Percentiles rank a stretch among this genome's conserved stretches.
Conservation (phyloP, 2,797 vertebrate genomes). For the Morelia viridis region DNA sequence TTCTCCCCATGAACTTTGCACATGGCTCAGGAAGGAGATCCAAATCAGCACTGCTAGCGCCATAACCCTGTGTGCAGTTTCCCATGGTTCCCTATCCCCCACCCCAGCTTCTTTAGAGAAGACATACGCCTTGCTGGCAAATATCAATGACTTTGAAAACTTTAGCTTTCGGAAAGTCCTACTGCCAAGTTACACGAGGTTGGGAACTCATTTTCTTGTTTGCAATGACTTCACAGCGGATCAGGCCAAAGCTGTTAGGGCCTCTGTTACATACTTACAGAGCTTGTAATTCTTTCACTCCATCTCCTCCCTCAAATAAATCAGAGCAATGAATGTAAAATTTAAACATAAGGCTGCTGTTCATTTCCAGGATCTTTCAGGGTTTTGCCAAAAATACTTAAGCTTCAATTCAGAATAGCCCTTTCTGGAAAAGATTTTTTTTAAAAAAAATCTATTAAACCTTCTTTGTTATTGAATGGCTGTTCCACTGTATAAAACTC, state of each 20-base stretch:
- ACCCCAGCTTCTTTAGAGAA: constrained; percentile 25
- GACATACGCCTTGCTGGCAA: constrained; percentile 59
- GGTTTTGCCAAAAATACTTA: constrained; percentile 36
- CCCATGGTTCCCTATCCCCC: constrained; percentile 53
- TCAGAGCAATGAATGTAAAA: constrained; percentile 24
- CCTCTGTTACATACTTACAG: constrained; percentile 34
- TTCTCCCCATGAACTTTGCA: background rate
- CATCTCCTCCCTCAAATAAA: constrained; percentile 25
- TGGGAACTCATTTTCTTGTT: constrained; percentile 63
- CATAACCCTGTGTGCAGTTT: constrained; percentile 6
- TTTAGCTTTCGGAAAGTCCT: constrained; percentile 66
- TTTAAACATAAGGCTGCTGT: constrained; percentile 29
- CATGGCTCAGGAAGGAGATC: background rate
- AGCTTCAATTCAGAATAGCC: constrained; percentile 41
- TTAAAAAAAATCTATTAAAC: background rate
- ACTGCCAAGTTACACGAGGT: constrained; percentile 72
- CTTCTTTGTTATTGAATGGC: background rate
- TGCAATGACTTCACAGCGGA: constrained; percentile 60
- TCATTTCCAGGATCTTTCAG: constrained; percentile 29
- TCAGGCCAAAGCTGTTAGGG: constrained; percentile 48
- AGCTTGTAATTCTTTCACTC: constrained; percentile 25
- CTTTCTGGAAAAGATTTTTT: background rate
- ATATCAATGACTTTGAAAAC: constrained; percentile 58
- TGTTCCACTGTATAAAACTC: background rate
- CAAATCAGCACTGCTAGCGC: constrained; percentile 34